Conservation (phyloP, 2,113 vertebrate genomes). For the Albula goreensis region DNA sequence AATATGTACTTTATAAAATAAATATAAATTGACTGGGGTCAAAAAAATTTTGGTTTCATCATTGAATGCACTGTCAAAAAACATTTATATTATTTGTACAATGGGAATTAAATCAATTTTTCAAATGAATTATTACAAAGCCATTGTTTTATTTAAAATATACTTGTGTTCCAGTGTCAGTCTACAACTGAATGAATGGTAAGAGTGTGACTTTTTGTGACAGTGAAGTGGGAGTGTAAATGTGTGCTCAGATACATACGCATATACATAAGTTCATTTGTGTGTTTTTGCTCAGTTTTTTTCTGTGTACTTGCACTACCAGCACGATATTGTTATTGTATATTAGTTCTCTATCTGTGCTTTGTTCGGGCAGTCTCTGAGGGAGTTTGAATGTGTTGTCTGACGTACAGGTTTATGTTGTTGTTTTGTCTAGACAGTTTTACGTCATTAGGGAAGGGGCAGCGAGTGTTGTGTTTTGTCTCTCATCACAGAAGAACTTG, state of each 20-base stretch:
- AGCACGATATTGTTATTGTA: no score
- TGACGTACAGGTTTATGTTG: neutral
- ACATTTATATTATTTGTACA: no score
- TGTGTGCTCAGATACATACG: neutral
- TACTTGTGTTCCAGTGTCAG: no score
- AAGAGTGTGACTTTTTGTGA: no score
- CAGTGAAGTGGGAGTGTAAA: neutral
- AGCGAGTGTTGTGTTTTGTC: conserved; percentile 41
- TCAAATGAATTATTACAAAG: no score
- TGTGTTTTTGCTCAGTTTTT: neutral
- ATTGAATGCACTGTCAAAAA: no score
- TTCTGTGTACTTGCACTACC: neutral
- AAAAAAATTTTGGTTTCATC: no score
- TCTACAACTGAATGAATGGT: neutral
- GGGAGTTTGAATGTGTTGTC: neutral
- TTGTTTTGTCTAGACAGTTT: conserved; percentile 30
- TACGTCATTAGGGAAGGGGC: conserved; percentile 6
- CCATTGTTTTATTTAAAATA: no score
- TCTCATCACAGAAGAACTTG: conserved; percentile 57
- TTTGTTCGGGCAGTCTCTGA: neutral
- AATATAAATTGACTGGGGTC: no score
- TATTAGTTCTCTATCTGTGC: neutral
- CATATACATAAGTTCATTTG: neutral
- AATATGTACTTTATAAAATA: no score
- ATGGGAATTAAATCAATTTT: no score